These are phyloP conservation scores for Trissolcus japonicus DNA, from an alignment of 2,888 invertebrate genomes.

Conservation along the genomic window DNA sequence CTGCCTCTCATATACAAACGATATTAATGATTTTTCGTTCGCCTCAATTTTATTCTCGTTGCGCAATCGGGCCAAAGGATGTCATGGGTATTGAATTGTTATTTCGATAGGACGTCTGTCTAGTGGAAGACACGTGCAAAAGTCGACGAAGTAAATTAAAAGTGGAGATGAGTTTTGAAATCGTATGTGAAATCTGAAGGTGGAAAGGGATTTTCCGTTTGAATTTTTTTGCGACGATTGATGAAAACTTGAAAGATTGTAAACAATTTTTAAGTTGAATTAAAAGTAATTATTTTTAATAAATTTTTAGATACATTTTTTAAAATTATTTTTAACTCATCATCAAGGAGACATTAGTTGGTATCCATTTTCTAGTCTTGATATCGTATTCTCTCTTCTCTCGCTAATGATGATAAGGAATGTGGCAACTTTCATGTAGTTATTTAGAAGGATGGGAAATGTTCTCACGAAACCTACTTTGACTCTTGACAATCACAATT, in stretches of 20 bases:
- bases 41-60: background rate
- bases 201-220: too few species aligned
- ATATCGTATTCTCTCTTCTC: slow-evolving; percentile 33
- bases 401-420: slow-evolving; percentile 36
- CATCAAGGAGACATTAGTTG: slow-evolving; percentile 3
- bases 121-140: too few species aligned
- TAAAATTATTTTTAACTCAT: too few species aligned
- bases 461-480: slow-evolving; percentile 12
- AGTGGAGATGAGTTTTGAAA: too few species aligned
- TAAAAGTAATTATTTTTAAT: too few species aligned
- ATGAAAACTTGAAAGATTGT: background rate
- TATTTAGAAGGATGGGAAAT: slow-evolving; percentile 34
- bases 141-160: too few species aligned
- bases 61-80: background rate
- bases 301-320: too few species aligned
- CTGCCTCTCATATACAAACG: background rate
- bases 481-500: slow-evolving; percentile 36
- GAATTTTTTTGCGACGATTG: background rate
- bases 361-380: slow-evolving; percentile 31
- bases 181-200: too few species aligned
- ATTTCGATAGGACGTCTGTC: too few species aligned
- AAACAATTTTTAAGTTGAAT: too few species aligned
- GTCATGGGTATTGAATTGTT: background rate
- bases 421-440: slow-evolving; percentile 20
- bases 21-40: background rate